Evolutionary conservation across 2,888 invertebrate genomes (phyloP).

Genomic region (Monoplex corrugatus): DNA sequence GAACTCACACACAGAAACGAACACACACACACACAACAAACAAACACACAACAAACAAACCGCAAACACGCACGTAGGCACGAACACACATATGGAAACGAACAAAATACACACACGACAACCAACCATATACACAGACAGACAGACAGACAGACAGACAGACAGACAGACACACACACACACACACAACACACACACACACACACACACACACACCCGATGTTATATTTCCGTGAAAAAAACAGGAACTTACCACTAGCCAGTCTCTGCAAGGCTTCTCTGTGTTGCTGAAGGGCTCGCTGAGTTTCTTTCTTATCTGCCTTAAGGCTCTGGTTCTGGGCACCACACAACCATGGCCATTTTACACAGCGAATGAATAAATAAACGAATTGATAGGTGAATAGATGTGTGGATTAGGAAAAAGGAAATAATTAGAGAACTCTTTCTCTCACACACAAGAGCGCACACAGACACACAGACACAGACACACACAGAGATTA

Average conservation of each 20-base stretch:
- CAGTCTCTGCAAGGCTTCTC: conserved; percentile 63
- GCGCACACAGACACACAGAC: neutral
- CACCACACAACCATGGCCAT: no score
- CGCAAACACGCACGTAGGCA: no score
- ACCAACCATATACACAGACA: neutral
- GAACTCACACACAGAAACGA: neutral
- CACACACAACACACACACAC: neutral
- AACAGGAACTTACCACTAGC: conserved; percentile 57
- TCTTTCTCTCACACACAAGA: no score
- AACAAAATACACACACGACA: neutral
- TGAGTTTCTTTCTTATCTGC: conserved; percentile 61
- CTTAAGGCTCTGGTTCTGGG: conserved; percentile 62
- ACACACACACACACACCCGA: neutral
- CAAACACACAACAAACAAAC: neutral
- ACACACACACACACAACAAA: neutral
- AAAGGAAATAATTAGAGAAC: no score
- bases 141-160: neutral
- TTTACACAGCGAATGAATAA: no score
- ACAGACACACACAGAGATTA: no score
- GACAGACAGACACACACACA: neutral
- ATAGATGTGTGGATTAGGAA: no score
- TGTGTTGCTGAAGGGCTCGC: conserved; percentile 61
- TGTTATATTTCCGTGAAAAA: no score
- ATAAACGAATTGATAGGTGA: no score
- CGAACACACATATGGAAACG: no score